Percentiles rank a stretch among this genome's conserved stretches.
Evolutionary conservation across 2,113 vertebrate genomes (phyloP).

Genomic region (Scatophagus argus): DNA sequence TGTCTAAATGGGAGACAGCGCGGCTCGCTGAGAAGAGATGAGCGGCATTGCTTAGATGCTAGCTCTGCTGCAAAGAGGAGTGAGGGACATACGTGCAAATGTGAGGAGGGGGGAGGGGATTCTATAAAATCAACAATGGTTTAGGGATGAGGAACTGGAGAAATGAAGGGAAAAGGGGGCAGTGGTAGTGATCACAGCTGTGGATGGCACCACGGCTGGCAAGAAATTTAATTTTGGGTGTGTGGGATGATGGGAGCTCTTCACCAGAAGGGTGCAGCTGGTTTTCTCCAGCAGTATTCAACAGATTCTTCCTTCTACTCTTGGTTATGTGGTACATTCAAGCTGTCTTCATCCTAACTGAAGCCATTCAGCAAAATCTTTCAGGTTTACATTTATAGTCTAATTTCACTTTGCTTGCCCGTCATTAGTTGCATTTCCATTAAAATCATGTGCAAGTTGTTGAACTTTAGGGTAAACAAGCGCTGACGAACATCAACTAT

Average conservation of each 20-base stretch:
- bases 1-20: slow-evolving; percentile 57
- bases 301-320: slow-evolving; percentile 25
- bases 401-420: background rate
- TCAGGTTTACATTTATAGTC: background rate
- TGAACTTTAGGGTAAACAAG: background rate
- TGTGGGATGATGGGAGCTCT: slow-evolving; percentile 41
- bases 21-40: slow-evolving; percentile 46
- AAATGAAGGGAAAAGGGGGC: background rate
- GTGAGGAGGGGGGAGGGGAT: slow-evolving; percentile 36
- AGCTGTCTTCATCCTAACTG: background rate
- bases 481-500: background rate
- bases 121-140: slow-evolving; percentile 74
- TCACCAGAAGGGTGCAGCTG: slow-evolving; percentile 67
- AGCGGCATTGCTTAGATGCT: slow-evolving; percentile 50
- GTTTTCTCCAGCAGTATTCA: slow-evolving; percentile 30
- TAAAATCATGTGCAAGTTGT: background rate
- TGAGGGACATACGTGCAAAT: slow-evolving; percentile 23
- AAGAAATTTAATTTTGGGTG: slow-evolving; percentile 46
- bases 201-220: slow-evolving; percentile 50
- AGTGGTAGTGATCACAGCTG: slow-evolving; percentile 57
- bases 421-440: background rate
- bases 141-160: slow-evolving; percentile 35
- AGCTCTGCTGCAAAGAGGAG: slow-evolving; percentile 28
- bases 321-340: slow-evolving; percentile 1
- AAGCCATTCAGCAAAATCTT: background rate